Percentiles rank a stretch among this genome's conserved stretches.
Conservation (phyloP, 2,113 vertebrate species). For the Austrofundulus limnaeus region DNA sequence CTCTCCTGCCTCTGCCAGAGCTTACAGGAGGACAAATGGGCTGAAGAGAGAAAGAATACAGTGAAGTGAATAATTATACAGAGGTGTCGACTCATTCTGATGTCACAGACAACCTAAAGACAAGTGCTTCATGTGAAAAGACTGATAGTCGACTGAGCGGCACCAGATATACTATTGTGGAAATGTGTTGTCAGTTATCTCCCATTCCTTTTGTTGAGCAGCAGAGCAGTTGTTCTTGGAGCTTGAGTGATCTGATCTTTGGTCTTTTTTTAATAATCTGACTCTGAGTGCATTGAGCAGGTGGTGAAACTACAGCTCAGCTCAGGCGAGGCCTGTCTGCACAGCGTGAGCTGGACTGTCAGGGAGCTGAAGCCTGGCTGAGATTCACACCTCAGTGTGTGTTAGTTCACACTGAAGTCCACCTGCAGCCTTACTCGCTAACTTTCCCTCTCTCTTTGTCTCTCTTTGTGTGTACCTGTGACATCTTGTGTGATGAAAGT, state of each 20-base stretch:
- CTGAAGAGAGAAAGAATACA: conserved; percentile 15
- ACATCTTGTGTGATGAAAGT: neutral
- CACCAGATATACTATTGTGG: conserved; percentile 8
- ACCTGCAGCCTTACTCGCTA: conserved; percentile 35
- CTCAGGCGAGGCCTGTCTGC: conserved; percentile 19
- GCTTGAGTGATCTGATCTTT: conserved; percentile 33
- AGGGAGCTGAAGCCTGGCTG: conserved; percentile 11
- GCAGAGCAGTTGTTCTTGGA: conserved; percentile 20
- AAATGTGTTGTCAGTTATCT: conserved; percentile 21
- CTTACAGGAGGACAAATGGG: conserved; percentile 9
- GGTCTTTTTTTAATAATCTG: conserved; percentile 40
- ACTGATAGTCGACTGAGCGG: conserved; percentile 1
- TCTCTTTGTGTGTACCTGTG: too few relatives aligned
- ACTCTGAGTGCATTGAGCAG: conserved; percentile 44
- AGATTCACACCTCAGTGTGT: conserved; percentile 28
- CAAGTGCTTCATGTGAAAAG: conserved; percentile 4
- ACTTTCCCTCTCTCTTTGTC: neutral
- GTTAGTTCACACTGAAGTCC: conserved; percentile 27
- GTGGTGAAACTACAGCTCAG: conserved; percentile 41
- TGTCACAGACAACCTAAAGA: conserved; percentile 11
- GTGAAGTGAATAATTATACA: conserved; percentile 6
- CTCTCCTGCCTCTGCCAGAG: conserved; percentile 17
- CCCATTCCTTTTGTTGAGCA: conserved; percentile 11
- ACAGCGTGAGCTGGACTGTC: conserved; percentile 22
- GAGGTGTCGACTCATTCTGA: neutral